phyloP scores from a whole-genome alignment of 2,888 invertebrate species.

The Pristionchus exspectatus region DNA sequence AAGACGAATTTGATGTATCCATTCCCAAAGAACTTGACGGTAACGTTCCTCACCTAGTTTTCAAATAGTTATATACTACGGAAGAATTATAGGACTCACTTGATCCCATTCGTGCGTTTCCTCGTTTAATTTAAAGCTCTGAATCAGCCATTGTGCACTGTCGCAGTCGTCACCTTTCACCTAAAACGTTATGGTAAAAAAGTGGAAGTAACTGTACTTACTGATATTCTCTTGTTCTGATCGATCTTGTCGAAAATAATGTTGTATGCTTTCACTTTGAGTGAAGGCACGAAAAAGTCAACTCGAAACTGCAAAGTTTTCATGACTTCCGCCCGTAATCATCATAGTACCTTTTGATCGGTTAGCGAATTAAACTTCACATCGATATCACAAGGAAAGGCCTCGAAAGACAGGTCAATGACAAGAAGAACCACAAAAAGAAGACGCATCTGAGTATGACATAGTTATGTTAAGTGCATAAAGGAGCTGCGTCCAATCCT shows the following conservation, averaged over 20 bases:
- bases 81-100: neutral
- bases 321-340: neutral
- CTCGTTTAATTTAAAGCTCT: slow-evolving; percentile 22
- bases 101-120: slow-evolving; percentile 33
- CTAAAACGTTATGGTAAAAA: neutral
- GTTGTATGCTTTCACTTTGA: slow-evolving; percentile 54
- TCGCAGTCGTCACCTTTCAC: slow-evolving; percentile 51
- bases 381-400: slow-evolving; percentile 40
- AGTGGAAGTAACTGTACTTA: neutral
- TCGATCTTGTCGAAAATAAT: slow-evolving; percentile 41
- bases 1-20: slow-evolving; percentile 45
- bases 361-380: slow-evolving; percentile 47
- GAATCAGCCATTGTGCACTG: slow-evolving; percentile 6
- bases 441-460: neutral
- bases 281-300: slow-evolving; percentile 51
- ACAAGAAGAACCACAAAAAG: neutral
- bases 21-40: slow-evolving; percentile 51
- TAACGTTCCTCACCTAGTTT: slow-evolving; percentile 25
- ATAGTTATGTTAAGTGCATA: too few relatives aligned
- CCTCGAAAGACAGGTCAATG: slow-evolving; percentile 10
- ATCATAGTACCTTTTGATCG: slow-evolving; percentile 21
- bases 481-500: neutral
- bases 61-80: neutral
- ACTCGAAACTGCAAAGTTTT: slow-evolving; percentile 42
- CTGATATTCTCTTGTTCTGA: slow-evolving; percentile 50